These are phyloP conservation scores for Anableps anableps DNA, from an alignment of 2,797 vertebrate genomes.

Conservation along the genomic window DNA sequence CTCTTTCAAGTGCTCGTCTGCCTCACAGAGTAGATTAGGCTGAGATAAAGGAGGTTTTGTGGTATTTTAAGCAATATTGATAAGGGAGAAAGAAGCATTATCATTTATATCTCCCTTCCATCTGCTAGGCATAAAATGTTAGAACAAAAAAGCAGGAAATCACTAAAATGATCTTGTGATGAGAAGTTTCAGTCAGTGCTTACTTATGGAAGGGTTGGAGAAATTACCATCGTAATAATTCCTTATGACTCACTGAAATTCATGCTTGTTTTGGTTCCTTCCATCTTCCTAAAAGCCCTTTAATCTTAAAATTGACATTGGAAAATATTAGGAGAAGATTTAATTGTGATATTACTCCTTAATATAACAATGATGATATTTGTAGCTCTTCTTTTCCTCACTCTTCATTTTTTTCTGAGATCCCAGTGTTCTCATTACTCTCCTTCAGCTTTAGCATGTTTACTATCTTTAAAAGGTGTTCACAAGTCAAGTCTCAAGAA, in stretches of 20 bases:
- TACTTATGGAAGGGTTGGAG: background rate
- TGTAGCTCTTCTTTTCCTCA: background rate
- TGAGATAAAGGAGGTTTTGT: slow-evolving; percentile 55
- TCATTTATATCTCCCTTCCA: slow-evolving; percentile 26
- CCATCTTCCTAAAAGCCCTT: background rate
- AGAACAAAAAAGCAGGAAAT: slow-evolving; percentile 19
- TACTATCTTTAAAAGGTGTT: background rate
- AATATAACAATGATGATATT: background rate
- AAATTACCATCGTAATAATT: background rate
- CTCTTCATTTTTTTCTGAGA: background rate
- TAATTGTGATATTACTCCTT: background rate
- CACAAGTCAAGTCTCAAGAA: background rate
- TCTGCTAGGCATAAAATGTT: slow-evolving; percentile 15
- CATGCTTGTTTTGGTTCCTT: background rate
- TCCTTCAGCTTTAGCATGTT: background rate
- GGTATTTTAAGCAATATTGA: slow-evolving; percentile 43
- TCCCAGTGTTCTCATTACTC: background rate
- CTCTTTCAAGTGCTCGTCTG: slow-evolving; percentile 56
- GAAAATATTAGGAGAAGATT: background rate
- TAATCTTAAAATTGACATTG: slow-evolving; percentile 6
- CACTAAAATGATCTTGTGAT: slow-evolving; percentile 21
- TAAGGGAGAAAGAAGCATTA: slow-evolving; percentile 27
- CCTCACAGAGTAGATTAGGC: slow-evolving; percentile 57
- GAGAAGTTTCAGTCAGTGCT: background rate
- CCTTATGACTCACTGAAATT: background rate